phyloP scores from a whole-genome alignment of 1,140 invertebrate genomes.

The Oncopodura yosiiana region DNA sequence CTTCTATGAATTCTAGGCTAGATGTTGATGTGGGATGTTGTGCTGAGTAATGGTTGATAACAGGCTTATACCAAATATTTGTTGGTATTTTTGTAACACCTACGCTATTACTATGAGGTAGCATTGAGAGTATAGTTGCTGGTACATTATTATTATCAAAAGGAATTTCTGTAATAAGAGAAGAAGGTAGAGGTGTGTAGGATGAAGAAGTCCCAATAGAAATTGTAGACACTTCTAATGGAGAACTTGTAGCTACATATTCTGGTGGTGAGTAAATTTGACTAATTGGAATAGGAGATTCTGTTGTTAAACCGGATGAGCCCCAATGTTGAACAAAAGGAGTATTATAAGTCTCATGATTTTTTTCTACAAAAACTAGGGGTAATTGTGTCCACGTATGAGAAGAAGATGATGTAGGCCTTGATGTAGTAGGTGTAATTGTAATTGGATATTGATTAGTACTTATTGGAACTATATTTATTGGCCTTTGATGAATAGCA shows the following conservation, averaged over 20 bases:
- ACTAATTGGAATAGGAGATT: not conserved
- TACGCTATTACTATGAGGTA: not conserved
- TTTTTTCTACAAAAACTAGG: conserved; percentile 1
- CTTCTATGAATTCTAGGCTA: not conserved
- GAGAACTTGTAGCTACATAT: too few species aligned
- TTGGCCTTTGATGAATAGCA: too few species aligned
- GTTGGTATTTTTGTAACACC: conserved; percentile 7
- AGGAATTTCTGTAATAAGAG: not conserved
- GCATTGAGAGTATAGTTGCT: not conserved
- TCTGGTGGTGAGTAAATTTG: too few species aligned
- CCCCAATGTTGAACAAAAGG: not conserved
- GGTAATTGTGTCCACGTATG: too few species aligned
- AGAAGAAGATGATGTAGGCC: too few species aligned
- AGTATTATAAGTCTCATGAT: conserved; percentile 2
- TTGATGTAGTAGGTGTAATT: too few species aligned
- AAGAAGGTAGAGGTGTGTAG: not conserved
- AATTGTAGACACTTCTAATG: too few species aligned
- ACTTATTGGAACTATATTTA: too few species aligned
- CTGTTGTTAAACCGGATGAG: not conserved
- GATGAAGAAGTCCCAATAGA: too few species aligned
- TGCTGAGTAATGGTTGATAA: conserved; percentile 21
- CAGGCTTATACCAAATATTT: conserved; percentile 27
- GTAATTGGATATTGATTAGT: too few species aligned
- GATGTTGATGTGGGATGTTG: not conserved
- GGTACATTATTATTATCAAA: too few species aligned